Evolutionary conservation across 2,888 invertebrate genomes (phyloP), one percentile per base, ranked within the genome.

Genomic region (Tipula helvola): DNA sequence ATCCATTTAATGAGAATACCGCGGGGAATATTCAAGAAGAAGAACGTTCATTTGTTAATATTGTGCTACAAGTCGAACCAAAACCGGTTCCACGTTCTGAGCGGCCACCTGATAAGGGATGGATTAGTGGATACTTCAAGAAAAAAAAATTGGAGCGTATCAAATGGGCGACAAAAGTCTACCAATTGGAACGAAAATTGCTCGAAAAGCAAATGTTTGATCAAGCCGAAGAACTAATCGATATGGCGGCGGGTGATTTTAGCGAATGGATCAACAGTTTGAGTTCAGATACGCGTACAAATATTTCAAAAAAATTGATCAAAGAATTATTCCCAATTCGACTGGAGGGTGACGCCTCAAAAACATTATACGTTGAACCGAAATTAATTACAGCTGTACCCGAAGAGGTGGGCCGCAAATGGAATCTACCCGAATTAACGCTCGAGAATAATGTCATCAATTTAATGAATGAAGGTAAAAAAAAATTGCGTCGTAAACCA

Each of bases 161-260:
- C 0, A 89, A 89, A 87, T 92, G 91, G 91, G 89, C 90, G 16
- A 89, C 91, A 0, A 91, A 91, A 88, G 89, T 91, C 10, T 90
- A 91, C 13, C 88, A 90, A 84, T 87, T 89, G 87, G 89, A 90
- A 86, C 88, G 88, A 8, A 88, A 87, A 83, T 89, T 90, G 16
- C 88, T 88, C 87, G 89, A 90, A 39, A 90, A 90, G 39, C 88
- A 90, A 0, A 87, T 91, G 0, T 91, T 91, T 41, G 91, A 92
- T 57, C 91, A 91, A 87, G 91, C 91, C 0, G 91, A 91, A 86
- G 89, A 90, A 71, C 88, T 91, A 0, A 92, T 92, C 90, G 91
- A 91, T 88, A 89, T 90, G 88, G 88, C 88, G 13, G 88, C 89
- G 28, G 90, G 90, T 88, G 90, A 90, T 36, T 92, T 92, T 87